Evolutionary conservation across 1,140 invertebrate genomes (phyloP).

Genomic region (Zaprionus inermis): DNA sequence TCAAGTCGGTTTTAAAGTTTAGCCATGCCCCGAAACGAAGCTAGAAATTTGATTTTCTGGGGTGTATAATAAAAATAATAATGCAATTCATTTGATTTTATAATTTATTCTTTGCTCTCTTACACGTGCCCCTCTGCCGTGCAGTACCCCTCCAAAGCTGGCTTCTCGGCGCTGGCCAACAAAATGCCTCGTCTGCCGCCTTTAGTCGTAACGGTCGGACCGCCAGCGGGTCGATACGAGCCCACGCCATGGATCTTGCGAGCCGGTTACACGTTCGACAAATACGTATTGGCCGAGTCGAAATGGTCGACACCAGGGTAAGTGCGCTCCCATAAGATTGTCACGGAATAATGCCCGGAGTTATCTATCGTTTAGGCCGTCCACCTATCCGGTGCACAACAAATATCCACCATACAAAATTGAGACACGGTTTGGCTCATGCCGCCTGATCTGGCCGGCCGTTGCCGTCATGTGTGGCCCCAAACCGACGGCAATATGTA

Average conservation of each 20-base stretch:
- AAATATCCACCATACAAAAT: conserved; percentile 49
- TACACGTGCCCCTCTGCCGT: no score
- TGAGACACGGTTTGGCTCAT: conserved; percentile 57
- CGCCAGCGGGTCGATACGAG: conserved; percentile 65
- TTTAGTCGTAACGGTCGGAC: conserved; percentile 22
- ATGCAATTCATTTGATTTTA: no score
- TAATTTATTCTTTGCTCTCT: no score
- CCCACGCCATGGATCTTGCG: conserved; percentile 17
- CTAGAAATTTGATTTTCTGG: not conserved
- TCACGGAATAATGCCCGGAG: no score
- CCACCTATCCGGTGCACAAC: conserved; percentile 59
- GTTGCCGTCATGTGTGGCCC: conserved; percentile 67
- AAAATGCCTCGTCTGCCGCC: conserved; percentile 62
- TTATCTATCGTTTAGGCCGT: conserved; percentile 39
- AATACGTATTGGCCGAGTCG: conserved; percentile 9
- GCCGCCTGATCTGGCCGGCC: conserved; percentile 61
- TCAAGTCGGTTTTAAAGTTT: not conserved
- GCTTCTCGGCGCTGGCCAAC: conserved; percentile 69
- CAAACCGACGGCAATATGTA: conserved; percentile 43
- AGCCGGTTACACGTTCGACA: conserved; percentile 51
- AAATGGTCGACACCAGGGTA: conserved; percentile 74
- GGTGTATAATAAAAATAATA: not conserved
- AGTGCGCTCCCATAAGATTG: not conserved
- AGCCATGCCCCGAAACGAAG: not conserved
- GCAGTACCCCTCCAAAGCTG: conserved; percentile 70